Conservation (phyloP, 64 coral and sea anemone species). For the Pachyseris speciosa region DNA sequence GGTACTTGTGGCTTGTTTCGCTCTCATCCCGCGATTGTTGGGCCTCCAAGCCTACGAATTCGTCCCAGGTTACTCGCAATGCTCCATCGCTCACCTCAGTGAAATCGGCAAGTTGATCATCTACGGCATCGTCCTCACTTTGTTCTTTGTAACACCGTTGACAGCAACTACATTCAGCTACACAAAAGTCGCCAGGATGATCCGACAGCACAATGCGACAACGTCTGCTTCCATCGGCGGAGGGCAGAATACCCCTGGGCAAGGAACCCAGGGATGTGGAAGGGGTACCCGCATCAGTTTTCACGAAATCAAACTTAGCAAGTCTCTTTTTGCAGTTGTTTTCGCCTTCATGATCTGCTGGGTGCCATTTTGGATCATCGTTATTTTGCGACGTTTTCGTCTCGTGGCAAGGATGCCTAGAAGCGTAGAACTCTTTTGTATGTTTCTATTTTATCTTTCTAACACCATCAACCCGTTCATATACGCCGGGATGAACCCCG, state of each 20-base stretch:
- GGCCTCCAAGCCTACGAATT: background rate
- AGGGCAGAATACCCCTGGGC: too few relatives aligned
- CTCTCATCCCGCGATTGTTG: background rate
- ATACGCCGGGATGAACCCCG: background rate
- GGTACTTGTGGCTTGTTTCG: background rate
- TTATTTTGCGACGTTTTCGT: background rate
- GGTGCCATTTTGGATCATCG: background rate
- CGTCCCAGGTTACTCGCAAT: background rate
- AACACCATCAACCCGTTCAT: background rate
- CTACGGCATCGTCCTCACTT: background rate
- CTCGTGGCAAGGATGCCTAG: background rate
- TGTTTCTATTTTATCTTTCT: background rate
- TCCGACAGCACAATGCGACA: background rate
- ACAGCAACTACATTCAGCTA: background rate
- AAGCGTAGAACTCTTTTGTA: background rate
- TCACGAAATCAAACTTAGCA: background rate
- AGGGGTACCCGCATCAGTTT: background rate
- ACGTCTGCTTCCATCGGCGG: background rate
- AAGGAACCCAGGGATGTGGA: background rate
- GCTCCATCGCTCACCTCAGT: background rate
- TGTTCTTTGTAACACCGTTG: background rate
- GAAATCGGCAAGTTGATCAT: background rate
- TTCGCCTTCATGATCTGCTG: constrained; percentile 15
- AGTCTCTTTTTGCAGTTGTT: background rate
- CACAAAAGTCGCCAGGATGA: background rate